Base-by-base conservation (phyloP, 2,797 vertebrate species). In the Hippocampus kuda region DNA sequence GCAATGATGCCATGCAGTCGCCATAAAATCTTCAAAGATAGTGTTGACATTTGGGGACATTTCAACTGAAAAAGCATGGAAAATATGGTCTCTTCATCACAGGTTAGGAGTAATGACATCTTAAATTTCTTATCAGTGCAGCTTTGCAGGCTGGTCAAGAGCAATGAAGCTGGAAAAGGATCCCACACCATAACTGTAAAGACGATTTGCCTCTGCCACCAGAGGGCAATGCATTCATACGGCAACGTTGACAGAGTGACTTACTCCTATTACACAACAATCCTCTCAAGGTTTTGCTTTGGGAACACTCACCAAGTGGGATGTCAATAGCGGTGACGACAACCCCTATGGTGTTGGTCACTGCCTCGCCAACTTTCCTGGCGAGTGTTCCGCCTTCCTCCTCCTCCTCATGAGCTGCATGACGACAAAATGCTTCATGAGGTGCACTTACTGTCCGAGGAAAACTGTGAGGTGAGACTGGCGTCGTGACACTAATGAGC, bases 251-350 rank as follows among this genome's bases (percentile, higher is more conserved):
- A 77, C 65, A 68, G 27, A 57, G 74, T 72, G 68, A 76, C 56
- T 42, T 72, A 11, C 66, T 69, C n/a, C 34, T 46, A 38, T 81
- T 77, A 73, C 61, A 56, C 68, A 84, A 84, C 53, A 61, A 48
- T 70, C 54, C 49, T 69, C 30, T 70, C 73, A 22, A 71, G 46
- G 61, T 75, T 75, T 73, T 81, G 69, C 75, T 78, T 74, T 2
- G 26, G 54, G 41, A 41, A 75, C 69, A 83, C 93, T 91, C 83
- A 99, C 97, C 97, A 81, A 98, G 90, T 70, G 97, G 97, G 91
- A 99, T 95, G 91, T 99, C 97, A 72, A 99, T 98, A 72, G 97
- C 96, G 75, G 96, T 99, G 77, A 93, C 97, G 78, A 99, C 96
- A 0, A 95, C 97, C 77, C 97, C 97, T 60, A 99, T 79, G 0